Evolutionary conservation across 1,140 invertebrate species (phyloP), one percentile per base, ranked within the genome.

Genomic region (Drosophila funebris): DNA sequence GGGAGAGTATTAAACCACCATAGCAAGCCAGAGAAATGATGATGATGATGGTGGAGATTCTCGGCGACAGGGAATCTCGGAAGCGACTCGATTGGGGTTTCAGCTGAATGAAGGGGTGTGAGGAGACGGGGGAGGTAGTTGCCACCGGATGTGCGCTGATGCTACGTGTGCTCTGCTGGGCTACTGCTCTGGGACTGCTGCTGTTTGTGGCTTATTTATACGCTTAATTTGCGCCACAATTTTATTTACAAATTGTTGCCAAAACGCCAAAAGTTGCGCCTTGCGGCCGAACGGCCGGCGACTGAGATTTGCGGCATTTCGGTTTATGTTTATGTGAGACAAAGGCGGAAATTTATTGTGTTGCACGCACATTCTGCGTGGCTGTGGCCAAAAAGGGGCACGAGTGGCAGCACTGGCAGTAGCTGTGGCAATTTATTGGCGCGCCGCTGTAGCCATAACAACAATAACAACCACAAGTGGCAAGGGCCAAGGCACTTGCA

Each of bases 191-290:
- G 67, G 48, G 54, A 50, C 31, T 56, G 57, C 37, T 63, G 60
- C 53, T 67, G 58, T 84, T 75, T 64, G 79, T 74, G 83, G 83
- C 82, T 85, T 85, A 85, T 88, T 85, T 88, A 85, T 85, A 82
- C 83, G 82, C 82, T 85, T 85, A 85, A 85, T 85, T 85, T 85
- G 82, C 83, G 82, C 83, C 83, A 68, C 82, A 85, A 85, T 85
- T 85, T 85, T 82, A 88, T 85, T 88, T 85, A 88, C 82, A 85
- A 88, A 85, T 88, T 85, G 82, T 82, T 85, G 74, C 84, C 75
- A 60, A 75, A 75, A 66, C 72, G 76, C 73, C 80, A 66, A 80
- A 72, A 81, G 82, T 83, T 79, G 64, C 63, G 64, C 50, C 74
- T 73, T 83, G 73, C 24, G 78, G 76, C 58, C 50, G 27, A 41